phyloP scores from a whole-genome alignment of 2,113 vertebrate species.

The Solenodon paradoxus region DNA sequence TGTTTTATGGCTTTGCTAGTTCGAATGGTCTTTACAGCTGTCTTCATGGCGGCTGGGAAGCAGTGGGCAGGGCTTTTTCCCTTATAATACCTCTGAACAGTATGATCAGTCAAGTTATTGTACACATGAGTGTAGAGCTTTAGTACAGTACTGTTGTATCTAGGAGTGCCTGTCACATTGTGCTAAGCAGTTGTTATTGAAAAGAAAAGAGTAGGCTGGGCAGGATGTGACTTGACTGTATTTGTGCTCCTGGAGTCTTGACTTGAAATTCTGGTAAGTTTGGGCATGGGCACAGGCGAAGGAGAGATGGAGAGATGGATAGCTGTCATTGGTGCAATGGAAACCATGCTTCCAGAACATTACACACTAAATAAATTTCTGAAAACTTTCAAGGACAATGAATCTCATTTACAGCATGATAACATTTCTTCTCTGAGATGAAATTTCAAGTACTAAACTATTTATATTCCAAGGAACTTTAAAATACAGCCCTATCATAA shows the following conservation, averaged over 20 bases:
- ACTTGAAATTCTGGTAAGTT: background rate
- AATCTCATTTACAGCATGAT: background rate
- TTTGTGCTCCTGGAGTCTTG: background rate
- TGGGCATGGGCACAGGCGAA: background rate
- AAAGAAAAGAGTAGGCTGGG: background rate
- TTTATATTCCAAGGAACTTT: slow-evolving; percentile 54
- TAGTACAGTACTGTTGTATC: background rate
- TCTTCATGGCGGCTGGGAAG: no score
- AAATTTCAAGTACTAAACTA: slow-evolving; percentile 24
- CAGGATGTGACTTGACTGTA: background rate
- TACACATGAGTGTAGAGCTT: background rate
- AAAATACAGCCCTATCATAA: slow-evolving; percentile 41
- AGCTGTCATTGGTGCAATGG: background rate
- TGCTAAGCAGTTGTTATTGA: background rate
- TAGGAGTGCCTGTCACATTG: background rate
- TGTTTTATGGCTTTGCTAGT: no score
- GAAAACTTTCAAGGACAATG: background rate
- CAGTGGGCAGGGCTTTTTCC: no score
- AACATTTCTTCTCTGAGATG: slow-evolving; percentile 31
- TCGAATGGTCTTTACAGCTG: no score
- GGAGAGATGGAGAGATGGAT: background rate
- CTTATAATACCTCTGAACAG: background rate
- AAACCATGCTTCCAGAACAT: background rate
- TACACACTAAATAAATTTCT: background rate
- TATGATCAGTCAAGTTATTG: background rate